These are phyloP conservation scores for Eumerus sabulonum DNA, from an alignment of 2,888 invertebrate genomes.

Conservation along the genomic window DNA sequence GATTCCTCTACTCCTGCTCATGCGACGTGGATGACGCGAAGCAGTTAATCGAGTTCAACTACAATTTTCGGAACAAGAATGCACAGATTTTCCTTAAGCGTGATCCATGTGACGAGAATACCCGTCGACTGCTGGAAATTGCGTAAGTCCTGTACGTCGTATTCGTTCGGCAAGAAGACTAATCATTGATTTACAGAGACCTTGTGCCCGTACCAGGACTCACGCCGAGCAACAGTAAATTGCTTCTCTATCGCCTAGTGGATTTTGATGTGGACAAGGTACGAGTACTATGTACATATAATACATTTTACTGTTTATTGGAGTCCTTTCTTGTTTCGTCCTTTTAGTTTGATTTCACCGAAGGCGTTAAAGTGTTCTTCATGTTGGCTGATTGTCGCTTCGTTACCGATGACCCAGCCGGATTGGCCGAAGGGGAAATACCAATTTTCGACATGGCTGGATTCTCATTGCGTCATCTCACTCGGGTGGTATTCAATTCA, in stretches of 20 bases:
- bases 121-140: conserved; percentile 74
- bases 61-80: conserved; percentile 80
- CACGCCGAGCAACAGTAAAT: conserved; percentile 84
- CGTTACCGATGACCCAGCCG: conserved; percentile 79
- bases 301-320: too few relatives aligned
- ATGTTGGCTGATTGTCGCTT: conserved; percentile 86
- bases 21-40: conserved; percentile 75
- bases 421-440: conserved; percentile 84
- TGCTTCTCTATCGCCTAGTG: conserved; percentile 83
- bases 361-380: conserved; percentile 85
- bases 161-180: not conserved
- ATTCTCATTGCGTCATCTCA: conserved; percentile 82
- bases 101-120: conserved; percentile 78
- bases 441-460: conserved; percentile 86
- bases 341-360: conserved; percentile 82
- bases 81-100: conserved; percentile 81
- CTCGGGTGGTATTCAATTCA: conserved; percentile 83
- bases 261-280: conserved; percentile 82
- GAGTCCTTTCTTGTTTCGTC: too few relatives aligned
- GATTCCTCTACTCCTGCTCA: conserved; percentile 75
- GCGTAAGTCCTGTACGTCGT: conserved; percentile 75
- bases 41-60: conserved; percentile 76
- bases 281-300: conserved; percentile 19
- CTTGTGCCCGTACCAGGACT: conserved; percentile 84
- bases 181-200: conserved; percentile 80